Base-by-base conservation (phyloP, 23 tunicate genomes). In the Diplosoma virens region DNA sequence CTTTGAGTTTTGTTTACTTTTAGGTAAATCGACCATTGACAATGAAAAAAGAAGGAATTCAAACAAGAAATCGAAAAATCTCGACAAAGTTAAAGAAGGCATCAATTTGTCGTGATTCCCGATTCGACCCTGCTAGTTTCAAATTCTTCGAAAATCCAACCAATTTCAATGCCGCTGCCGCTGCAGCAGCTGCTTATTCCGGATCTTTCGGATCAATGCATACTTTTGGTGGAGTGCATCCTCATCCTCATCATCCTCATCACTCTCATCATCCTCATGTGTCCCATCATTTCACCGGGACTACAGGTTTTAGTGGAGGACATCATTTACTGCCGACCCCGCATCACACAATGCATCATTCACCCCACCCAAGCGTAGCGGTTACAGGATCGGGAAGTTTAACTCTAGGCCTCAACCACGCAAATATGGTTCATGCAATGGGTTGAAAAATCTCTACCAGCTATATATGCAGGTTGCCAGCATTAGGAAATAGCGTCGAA, bases 11-110 rank as follows among this genome's bases (percentile, higher is more conserved):
- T 58, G 65, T n/a, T 65, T 11, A 16, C 26, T 35, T 25, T 50
- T 64, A 95, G 99, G 99, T 95, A 2, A 95, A 95, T 61, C 93
- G 99, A 11, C 99, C 99, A 29, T 75, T 95, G 71, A 95, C 99
- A 27, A 95, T 95, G 99, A 95, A 95, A 37, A 95, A 95, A 46
- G 99, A 95, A 75, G 99, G 99, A 59, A 95, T 95, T 26, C 99
- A 95, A 60, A 95, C 99, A 1, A 74, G 99, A 21, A 95, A 95
- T 72, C 83, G 99, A 28, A 95, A 95, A 61, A 95, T 95, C 29
- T 88, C 95, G 47, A 95, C 99, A 16, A 95, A 95, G 71, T 84
- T 88, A 76, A 95, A 95, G 86, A 95, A 95, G 59, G 80, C 95
- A 6, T 78, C 86, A 24, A 59, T 75, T 30, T 84, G 97, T 48